phyloP scores from a whole-genome alignment of 2,797 vertebrate species.

The Bryconaethiops microstoma region DNA sequence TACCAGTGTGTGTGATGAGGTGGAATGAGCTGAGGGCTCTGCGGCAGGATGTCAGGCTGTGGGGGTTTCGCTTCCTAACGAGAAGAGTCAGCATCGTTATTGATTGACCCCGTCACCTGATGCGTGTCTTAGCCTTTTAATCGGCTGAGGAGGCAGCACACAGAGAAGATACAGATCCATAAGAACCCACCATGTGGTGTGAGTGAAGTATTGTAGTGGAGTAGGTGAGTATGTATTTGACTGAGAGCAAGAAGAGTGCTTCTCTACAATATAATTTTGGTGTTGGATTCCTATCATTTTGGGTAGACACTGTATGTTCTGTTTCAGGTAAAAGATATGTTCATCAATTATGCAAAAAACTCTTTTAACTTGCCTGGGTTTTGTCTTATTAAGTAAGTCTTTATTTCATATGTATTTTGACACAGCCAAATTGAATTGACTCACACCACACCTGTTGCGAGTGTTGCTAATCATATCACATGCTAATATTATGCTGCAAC shows the following conservation, averaged over 20 bases:
- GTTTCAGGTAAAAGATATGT: slow-evolving; percentile 3
- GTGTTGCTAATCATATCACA: not conserved
- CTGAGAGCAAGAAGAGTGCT: not conserved
- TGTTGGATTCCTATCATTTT: not conserved
- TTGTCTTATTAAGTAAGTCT: slow-evolving; percentile 65
- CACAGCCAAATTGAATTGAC: not conserved
- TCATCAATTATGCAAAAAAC: slow-evolving; percentile 76
- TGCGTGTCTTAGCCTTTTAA: slow-evolving; percentile 41
- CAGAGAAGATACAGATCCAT: slow-evolving; percentile 38
- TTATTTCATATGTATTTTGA: slow-evolving; percentile 11
- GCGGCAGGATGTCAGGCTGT: slow-evolving; percentile 42
- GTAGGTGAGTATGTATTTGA: not conserved
- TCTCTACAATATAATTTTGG: not conserved
- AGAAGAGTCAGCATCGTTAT: slow-evolving; percentile 54
- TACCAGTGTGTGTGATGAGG: slow-evolving; percentile 23
- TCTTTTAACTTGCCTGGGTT: slow-evolving; percentile 74
- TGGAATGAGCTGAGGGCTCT: slow-evolving; percentile 11
- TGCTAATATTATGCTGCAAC: not conserved
- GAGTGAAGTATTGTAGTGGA: not conserved
- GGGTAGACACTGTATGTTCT: not conserved
- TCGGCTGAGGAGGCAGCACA: slow-evolving; percentile 44
- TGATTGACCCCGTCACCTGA: slow-evolving; percentile 59
- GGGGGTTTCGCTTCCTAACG: slow-evolving; percentile 49
- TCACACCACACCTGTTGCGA: not conserved
- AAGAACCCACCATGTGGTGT: slow-evolving; percentile 17